Evolutionary conservation across 1,140 invertebrate genomes (phyloP).

Genomic region (Alviniconcha marisindica): DNA sequence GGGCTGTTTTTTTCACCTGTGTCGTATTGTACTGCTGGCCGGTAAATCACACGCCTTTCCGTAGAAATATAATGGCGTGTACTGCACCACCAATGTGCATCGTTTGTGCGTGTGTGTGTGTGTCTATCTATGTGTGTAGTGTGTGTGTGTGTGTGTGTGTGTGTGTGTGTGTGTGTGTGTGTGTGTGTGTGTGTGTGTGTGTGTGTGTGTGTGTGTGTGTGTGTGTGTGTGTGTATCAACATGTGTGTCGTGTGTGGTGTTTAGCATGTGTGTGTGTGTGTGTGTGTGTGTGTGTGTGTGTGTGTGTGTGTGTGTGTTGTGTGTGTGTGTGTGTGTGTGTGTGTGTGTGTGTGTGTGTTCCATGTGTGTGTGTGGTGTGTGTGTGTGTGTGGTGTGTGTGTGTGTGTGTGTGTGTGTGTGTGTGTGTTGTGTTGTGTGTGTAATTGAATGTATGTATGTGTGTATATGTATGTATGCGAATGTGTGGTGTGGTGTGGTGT

Average conservation of each 20-base stretch:
- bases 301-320: too few relatives aligned
- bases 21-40: neutral
- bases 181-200: neutral
- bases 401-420: too few relatives aligned
- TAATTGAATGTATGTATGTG: too few relatives aligned
- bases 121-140: too few relatives aligned
- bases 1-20: constrained; percentile 9
- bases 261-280: neutral
- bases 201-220: neutral
- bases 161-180: neutral
- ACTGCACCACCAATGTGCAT: neutral
- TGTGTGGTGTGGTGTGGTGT: neutral
- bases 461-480: neutral
- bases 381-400: too few relatives aligned
- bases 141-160: neutral
- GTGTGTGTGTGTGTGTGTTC: constrained; percentile 3
- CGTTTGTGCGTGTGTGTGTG: neutral
- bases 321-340: too few relatives aligned
- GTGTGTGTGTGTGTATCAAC: neutral
- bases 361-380: too few relatives aligned
- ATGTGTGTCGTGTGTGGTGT: constrained; percentile 9
- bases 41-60: constrained; percentile 11
- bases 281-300: constrained; percentile 8
- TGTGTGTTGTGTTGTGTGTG: too few relatives aligned
- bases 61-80: neutral